Evolutionary conservation across 2,113 vertebrate species (phyloP).

Genomic region (Corythaeola cristata): DNA sequence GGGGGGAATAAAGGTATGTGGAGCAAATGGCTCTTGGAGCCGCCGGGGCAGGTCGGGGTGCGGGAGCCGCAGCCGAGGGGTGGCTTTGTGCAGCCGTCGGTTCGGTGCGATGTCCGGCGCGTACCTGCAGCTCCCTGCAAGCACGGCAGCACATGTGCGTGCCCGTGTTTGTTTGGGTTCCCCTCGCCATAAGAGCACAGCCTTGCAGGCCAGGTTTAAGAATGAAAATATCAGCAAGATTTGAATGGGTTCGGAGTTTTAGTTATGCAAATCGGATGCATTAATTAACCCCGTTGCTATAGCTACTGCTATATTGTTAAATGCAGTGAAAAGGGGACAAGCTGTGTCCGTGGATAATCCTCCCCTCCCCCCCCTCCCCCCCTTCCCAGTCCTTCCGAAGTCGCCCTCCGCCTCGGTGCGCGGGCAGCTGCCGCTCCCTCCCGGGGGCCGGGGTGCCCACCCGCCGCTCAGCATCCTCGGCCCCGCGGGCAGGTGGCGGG

Average conservation of each 20-base stretch:
- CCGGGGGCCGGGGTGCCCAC: not conserved
- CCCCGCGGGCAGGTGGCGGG: not conserved
- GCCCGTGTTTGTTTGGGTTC: not conserved
- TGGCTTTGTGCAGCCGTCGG: not conserved
- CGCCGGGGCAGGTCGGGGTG: not conserved
- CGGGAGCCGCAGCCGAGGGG: not conserved
- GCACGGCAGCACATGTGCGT: fast-evolving
- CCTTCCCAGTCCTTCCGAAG: not conserved
- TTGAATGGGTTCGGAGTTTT: constrained; percentile 49
- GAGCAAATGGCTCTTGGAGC: not conserved
- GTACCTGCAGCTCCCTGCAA: not conserved
- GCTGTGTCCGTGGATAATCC: constrained; percentile 18
- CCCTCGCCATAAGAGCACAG: not conserved
- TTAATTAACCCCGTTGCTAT: constrained; percentile 68
- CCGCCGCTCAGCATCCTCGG: not conserved
- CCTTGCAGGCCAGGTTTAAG: not conserved
- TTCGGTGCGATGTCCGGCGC: fast-evolving
- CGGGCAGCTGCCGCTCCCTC: not conserved
- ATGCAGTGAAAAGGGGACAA: constrained; percentile 8
- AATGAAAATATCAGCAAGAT: not conserved
- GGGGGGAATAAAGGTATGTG: not conserved
- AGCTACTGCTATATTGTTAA: constrained; percentile 54
- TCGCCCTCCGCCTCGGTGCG: not conserved
- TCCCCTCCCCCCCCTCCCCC: not conserved
- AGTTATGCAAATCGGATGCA: constrained; percentile 43